Percentiles rank a stretch among this genome's conserved stretches.
Conservation (phyloP, 2,113 vertebrate species). For the Ailuropoda melanoleuca region DNA sequence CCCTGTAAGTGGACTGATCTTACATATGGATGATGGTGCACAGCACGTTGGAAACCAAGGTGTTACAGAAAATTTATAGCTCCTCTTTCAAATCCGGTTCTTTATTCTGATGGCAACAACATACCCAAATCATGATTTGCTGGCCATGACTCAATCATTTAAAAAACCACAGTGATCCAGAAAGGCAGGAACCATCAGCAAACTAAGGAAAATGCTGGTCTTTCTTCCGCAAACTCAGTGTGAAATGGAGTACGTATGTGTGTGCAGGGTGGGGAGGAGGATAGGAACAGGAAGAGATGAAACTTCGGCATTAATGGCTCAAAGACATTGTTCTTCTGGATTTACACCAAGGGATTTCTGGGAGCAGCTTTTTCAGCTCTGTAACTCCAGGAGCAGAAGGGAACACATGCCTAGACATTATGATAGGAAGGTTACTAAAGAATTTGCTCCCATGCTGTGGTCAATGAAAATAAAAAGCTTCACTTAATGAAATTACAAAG, state of each 20-base stretch:
- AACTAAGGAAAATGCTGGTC: not conserved
- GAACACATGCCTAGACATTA: no score
- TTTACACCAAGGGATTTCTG: not conserved
- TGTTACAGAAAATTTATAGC: not conserved
- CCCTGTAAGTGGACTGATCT: not conserved
- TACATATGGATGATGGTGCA: not conserved
- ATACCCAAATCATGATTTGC: not conserved
- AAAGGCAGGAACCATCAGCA: not conserved
- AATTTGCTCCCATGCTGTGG: not conserved
- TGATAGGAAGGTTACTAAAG: not conserved
- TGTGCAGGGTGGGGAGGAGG: fast-evolving
- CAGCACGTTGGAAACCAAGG: not conserved
- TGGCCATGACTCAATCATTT: not conserved
- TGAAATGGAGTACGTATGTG: not conserved
- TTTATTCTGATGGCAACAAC: not conserved
- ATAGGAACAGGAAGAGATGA: not conserved
- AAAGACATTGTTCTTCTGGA: not conserved
- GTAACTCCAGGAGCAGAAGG: not conserved
- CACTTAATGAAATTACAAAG: not conserved
- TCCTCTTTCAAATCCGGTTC: not conserved
- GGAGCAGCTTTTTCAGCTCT: not conserved
- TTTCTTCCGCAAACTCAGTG: not conserved
- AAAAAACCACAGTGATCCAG: not conserved
- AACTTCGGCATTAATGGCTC: not conserved
- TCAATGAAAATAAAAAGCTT: not conserved